A percentile compares a stretch with the other conserved stretches of the same genome.
phyloP scores from a whole-genome alignment of 2,113 vertebrate species.

The Aspidoscelis tigris region DNA sequence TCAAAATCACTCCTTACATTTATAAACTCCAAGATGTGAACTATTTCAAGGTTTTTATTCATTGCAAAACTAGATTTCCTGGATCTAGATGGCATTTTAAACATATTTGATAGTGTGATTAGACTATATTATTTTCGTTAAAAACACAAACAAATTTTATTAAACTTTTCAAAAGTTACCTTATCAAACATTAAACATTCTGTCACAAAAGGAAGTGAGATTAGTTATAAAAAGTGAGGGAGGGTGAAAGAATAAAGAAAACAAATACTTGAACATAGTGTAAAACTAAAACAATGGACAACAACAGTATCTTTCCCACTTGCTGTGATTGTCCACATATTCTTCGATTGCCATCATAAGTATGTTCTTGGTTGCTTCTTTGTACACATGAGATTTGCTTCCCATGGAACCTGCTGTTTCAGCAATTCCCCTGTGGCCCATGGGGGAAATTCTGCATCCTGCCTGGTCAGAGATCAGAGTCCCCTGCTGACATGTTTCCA shows the following conservation, averaged over 20 bases:
- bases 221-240: too few species aligned
- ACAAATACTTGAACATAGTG: too few species aligned
- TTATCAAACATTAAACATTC: too few species aligned
- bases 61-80: background rate
- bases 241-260: too few species aligned
- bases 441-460: background rate
- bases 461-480: background rate
- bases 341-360: background rate
- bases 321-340: too few species aligned
- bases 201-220: too few species aligned
- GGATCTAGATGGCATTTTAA: background rate
- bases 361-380: background rate
- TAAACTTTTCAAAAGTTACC: too few species aligned
- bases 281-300: too few species aligned
- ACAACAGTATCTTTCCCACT: too few species aligned
- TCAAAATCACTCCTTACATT: too few species aligned
- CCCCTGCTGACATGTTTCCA: slow-evolving; percentile 16
- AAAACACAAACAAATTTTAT: too few species aligned
- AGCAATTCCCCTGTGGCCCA: background rate
- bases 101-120: background rate
- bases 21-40: too few species aligned
- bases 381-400: background rate
- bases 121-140: background rate
- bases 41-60: background rate
- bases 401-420: background rate